These are phyloP conservation scores for Mormyrus iriodes DNA, from an alignment of 2,113 vertebrate genomes.

Conservation along the genomic window DNA sequence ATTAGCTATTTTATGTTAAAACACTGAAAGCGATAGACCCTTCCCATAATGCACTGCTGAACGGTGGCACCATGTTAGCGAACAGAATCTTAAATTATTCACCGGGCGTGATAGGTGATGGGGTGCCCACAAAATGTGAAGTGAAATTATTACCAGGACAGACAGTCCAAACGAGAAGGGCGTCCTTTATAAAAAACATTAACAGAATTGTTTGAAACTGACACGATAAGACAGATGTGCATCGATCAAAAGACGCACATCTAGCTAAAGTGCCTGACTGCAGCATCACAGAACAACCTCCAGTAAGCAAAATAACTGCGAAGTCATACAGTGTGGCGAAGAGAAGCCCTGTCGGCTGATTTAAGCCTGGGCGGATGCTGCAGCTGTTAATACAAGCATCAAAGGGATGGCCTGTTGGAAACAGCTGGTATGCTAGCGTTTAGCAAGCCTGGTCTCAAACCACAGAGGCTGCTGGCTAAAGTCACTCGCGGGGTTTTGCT, in stretches of 20 bases:
- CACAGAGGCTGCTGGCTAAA: not conserved
- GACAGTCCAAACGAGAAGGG: not conserved
- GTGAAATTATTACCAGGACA: not conserved
- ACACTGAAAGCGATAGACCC: not conserved
- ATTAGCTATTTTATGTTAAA: not conserved
- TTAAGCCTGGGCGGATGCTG: not conserved
- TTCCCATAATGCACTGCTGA: not conserved
- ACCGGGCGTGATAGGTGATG: not conserved
- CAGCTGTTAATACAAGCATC: not conserved
- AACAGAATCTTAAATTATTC: not conserved
- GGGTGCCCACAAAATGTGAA: not conserved
- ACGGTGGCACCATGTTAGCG: not conserved
- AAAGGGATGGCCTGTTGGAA: not conserved
- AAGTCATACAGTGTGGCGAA: not conserved
- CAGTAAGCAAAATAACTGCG: conserved; percentile 5
- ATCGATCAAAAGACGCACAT: not conserved
- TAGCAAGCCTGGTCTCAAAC: not conserved
- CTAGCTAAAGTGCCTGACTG: not conserved
- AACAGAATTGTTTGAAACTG: not conserved
- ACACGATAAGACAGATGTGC: not conserved
- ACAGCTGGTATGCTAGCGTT: not conserved
- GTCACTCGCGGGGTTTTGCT: not conserved
- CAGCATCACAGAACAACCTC: not conserved
- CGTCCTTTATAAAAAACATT: not conserved
- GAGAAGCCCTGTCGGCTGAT: not conserved